Conservation (phyloP, 2,888 invertebrate genomes). For the Brenthis ino region DNA sequence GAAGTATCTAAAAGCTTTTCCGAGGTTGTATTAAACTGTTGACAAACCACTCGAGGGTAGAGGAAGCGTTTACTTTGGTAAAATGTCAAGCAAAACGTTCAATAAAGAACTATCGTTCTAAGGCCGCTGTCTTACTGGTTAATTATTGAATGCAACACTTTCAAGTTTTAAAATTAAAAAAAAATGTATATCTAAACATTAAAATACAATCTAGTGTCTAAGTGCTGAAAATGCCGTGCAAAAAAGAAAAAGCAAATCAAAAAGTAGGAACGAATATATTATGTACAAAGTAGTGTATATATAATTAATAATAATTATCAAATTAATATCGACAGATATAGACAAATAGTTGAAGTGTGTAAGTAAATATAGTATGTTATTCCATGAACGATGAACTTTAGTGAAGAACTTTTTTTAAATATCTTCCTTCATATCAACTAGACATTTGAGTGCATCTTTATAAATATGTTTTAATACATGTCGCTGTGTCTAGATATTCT, state of each 20-base stretch:
- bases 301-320: no score
- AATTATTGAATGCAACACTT: neutral
- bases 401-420: neutral
- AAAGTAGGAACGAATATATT: no score
- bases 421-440: neutral
- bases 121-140: neutral
- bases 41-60: conserved; percentile 63
- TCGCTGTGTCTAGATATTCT: conserved; percentile 8
- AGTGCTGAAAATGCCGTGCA: no score
- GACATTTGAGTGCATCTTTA: conserved; percentile 4
- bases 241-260: no score
- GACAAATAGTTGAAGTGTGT: no score
- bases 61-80: conserved; percentile 50
- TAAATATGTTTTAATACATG: conserved; percentile 1
- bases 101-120: conserved; percentile 5
- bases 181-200: no score
- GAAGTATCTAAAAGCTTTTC: conserved; percentile 58
- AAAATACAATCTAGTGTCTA: no score
- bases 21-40: conserved; percentile 52
- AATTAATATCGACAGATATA: no score
- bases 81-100: conserved; percentile 41
- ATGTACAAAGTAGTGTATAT: no score
- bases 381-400: conserved; percentile 3
- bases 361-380: neutral
- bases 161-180: no score